Base-by-base conservation (phyloP, 2,888 invertebrate species). In the Sinhomidia bicolor region DNA sequence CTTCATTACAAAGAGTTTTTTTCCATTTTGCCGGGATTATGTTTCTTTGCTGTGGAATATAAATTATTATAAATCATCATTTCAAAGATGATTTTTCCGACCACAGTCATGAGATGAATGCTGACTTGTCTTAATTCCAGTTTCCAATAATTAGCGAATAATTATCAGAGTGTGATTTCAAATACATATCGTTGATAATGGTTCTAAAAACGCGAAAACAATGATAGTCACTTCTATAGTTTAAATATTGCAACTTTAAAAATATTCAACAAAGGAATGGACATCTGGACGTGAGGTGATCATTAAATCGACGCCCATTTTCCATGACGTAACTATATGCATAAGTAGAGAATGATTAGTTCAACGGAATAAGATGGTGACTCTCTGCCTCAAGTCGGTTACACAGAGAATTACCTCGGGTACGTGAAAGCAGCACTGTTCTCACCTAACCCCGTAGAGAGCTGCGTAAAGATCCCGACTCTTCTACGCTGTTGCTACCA, bases 271-370 rank as follows among this genome's bases (percentile, higher is more conserved):
- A 36, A 36, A 36, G 3, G 36, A 36, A 7, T 36, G 36, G n/a
- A 36, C 36, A 36, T n/a, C n/a, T n/a, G n/a, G n/a, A n/a, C 54
- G 54, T 54, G 54, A 54, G n/a, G 1, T 54, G 3, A 6, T 17
- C 54, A 2, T 47, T 12, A 47, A 57, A 20, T 57, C 3, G 6
- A 1, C 20, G 57, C 17, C n/a, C n/a, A 60, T 26, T 60, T 60
- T 60, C 60, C 60, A 60, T 60, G 60, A 60, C 60, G 60, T 60
- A n/a, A n/a, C n/a, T n/a, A n/a, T n/a, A n/a, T n/a, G n/a, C n/a
- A 60, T 14, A 57, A 47, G 47, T n/a, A n/a, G n/a, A n/a, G n/a
- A n/a, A 47, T 47, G 47, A 60, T 60, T 60, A 9, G 10, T 26
- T 60, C 10, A 36, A 5, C 26, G 26, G 23, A 3, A 60, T 60